These are phyloP conservation scores for Eulemur albifrons DNA, from an alignment of 2,797 vertebrate genomes.

Conservation along the genomic window DNA sequence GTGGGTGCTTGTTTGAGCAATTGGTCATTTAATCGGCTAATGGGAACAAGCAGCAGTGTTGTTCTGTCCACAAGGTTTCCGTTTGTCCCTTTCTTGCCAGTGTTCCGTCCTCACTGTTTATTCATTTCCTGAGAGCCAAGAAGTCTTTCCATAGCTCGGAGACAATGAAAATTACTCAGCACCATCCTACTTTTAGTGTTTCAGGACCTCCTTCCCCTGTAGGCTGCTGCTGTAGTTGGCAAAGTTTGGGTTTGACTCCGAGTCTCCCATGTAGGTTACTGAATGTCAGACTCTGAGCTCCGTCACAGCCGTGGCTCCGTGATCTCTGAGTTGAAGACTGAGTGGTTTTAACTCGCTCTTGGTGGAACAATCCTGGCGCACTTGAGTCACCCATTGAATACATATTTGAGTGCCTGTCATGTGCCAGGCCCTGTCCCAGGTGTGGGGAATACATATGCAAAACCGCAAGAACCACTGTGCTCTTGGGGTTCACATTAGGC, in stretches of 20 bases:
- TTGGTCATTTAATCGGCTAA: rapidly evolving
- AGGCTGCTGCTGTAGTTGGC: background rate
- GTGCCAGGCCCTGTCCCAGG: background rate
- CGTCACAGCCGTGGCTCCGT: rapidly evolving
- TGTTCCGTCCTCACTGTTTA: background rate
- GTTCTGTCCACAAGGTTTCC: background rate
- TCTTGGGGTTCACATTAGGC: background rate
- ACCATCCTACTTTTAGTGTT: background rate
- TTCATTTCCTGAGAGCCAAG: background rate
- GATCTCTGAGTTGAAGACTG: background rate
- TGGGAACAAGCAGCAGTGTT: no score
- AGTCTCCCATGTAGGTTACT: background rate
- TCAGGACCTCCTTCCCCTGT: background rate
- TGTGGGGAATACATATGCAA: background rate
- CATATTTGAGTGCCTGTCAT: background rate
- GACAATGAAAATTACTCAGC: rapidly evolving
- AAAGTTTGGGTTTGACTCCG: background rate
- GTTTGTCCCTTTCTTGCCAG: background rate
- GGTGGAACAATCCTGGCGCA: background rate
- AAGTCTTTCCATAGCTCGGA: background rate
- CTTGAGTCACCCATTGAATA: background rate
- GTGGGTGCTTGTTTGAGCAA: background rate
- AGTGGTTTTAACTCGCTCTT: background rate
- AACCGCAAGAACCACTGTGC: background rate
- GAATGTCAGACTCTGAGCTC: background rate